Conservation (phyloP, 2,113 vertebrate species). For the Eidolon helvum region DNA sequence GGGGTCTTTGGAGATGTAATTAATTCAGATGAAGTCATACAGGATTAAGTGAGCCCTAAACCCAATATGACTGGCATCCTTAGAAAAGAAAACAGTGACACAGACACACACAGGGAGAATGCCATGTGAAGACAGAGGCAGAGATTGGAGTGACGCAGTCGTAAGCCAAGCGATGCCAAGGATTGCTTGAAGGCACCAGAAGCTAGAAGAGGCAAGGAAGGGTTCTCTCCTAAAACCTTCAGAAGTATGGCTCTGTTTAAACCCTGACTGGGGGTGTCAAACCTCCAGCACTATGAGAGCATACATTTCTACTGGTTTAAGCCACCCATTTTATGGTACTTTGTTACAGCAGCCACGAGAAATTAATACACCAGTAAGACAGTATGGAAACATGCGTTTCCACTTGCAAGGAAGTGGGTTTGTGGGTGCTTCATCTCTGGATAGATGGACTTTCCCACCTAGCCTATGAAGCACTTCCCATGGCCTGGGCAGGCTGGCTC, state of each 20-base stretch:
- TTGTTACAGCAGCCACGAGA: neutral
- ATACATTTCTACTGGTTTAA: neutral
- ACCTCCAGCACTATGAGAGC: neutral
- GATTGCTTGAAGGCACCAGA: neutral
- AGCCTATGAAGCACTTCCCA: neutral
- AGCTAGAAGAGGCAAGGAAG: neutral
- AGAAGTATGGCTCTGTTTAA: neutral
- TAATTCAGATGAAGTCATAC: neutral
- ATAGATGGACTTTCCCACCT: neutral
- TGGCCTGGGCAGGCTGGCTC: neutral
- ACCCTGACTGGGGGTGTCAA: neutral
- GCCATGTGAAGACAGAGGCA: neutral
- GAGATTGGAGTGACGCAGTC: neutral
- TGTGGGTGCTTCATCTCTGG: neutral
- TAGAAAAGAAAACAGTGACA: neutral
- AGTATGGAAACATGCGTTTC: neutral
- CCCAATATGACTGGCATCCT: neutral
- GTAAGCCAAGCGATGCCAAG: neutral
- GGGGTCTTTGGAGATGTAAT: neutral
- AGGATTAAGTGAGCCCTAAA: no score
- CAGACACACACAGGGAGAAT: neutral
- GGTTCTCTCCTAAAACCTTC: neutral
- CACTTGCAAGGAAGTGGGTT: neutral
- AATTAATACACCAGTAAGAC: neutral
- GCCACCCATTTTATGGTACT: neutral